phyloP scores from a whole-genome alignment of 2,888 invertebrate species.

The Acleris cristana region DNA sequence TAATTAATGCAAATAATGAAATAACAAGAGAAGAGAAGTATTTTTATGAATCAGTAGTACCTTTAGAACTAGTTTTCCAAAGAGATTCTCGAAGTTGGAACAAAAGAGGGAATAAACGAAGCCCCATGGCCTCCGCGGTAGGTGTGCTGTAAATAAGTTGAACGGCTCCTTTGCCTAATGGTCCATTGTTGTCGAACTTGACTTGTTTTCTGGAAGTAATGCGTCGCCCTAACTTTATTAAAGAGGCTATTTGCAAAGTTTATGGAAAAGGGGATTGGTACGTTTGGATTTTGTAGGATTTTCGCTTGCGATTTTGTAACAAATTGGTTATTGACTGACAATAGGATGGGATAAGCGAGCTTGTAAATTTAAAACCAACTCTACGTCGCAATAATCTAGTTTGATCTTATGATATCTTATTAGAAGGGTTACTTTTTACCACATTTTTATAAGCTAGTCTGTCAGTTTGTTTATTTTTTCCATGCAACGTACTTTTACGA shows the following conservation, averaged over 20 bases:
- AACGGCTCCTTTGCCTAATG: slow-evolving; percentile 66
- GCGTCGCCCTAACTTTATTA: slow-evolving; percentile 51
- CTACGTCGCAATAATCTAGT: not conserved
- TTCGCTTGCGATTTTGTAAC: slow-evolving; percentile 10
- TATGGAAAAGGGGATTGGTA: slow-evolving; percentile 35
- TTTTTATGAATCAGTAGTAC: not conserved
- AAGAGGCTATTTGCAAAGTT: slow-evolving; percentile 44
- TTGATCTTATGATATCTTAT: not conserved
- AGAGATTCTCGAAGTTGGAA: slow-evolving; percentile 14
- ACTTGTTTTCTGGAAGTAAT: slow-evolving; percentile 46
- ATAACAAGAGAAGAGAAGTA: not conserved
- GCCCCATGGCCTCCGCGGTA: slow-evolving; percentile 31
- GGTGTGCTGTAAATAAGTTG: slow-evolving; percentile 66
- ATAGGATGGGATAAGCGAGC: slow-evolving; percentile 3
- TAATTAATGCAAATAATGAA: not conserved
- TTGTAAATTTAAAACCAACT: not conserved
- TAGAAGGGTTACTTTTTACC: too few relatives aligned
- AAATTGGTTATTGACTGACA: slow-evolving; percentile 27
- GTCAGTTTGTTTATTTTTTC: too few relatives aligned
- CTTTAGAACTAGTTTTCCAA: not conserved
- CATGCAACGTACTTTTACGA: too few relatives aligned
- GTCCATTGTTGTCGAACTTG: slow-evolving; percentile 58
- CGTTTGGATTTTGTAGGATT: slow-evolving; percentile 29
- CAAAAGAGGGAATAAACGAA: slow-evolving; percentile 39
- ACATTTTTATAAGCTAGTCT: too few relatives aligned